A percentile compares a stretch with the other conserved stretches of the same genome.
Conservation (phyloP, 1,140 invertebrate species). For the Scaptomyza graminum region DNA sequence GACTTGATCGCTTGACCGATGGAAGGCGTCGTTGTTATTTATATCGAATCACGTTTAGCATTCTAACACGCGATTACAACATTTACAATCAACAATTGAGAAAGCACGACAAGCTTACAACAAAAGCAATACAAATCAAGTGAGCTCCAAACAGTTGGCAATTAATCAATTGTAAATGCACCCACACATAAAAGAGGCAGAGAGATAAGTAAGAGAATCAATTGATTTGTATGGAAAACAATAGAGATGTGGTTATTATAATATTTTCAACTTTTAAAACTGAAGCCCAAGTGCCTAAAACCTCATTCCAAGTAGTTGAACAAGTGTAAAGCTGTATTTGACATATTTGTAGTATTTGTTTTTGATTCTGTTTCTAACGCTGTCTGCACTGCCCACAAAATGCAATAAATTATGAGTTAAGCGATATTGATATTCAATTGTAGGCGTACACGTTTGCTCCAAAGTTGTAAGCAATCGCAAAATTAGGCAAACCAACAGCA, state of each 20-base stretch:
- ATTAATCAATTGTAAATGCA: constrained; percentile 65
- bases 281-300: no score
- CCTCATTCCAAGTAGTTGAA: constrained; percentile 37
- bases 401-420: constrained; percentile 72
- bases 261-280: no score
- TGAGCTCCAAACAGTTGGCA: constrained; percentile 23
- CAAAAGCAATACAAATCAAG: constrained; percentile 25
- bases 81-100: constrained; percentile 34
- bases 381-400: constrained; percentile 76
- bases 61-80: constrained; percentile 64
- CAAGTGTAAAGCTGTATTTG: constrained; percentile 1
- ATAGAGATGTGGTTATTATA: constrained; percentile 17
- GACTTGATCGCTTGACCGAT: constrained; percentile 47
- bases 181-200: constrained; percentile 33
- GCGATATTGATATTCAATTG: constrained; percentile 52
- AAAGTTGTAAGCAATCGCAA: constrained; percentile 65
- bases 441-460: constrained; percentile 70
- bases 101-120: constrained; percentile 19
- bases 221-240: not conserved
- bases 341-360: constrained; percentile 7
- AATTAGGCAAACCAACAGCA: constrained; percentile 63
- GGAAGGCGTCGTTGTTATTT: constrained; percentile 21
- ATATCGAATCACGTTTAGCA: constrained; percentile 38
- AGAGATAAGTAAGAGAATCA: not conserved
- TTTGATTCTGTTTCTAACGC: constrained; percentile 25